Base-by-base conservation (phyloP, 2,797 vertebrate genomes). In the Silurus lanzhouensis region DNA sequence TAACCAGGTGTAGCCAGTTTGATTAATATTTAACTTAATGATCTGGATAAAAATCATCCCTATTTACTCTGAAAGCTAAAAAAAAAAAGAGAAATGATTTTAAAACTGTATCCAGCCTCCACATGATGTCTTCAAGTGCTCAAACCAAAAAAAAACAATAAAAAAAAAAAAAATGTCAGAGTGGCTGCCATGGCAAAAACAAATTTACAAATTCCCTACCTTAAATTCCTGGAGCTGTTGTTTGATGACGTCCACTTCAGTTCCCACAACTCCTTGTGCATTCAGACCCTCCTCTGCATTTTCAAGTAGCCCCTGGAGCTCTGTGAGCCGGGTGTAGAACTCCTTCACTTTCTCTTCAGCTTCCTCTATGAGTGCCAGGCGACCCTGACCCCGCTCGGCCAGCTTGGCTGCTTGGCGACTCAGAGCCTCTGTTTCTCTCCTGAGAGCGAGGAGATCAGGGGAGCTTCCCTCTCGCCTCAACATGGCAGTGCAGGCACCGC, bases 201-300 rank as follows among this genome's bases (percentile, higher is more conserved):
- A 44, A 66, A 75, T 19, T 77, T n/a, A 60, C 1, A 82, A 78
- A 68, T 22, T 17, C 14, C 96, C 90, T 94, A 99, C 98, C 96
- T 99, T 99, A 91, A 99, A 99, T 91, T 97, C 96, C 31, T 95
- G 95, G 91, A 99, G 90, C 89, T 99, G 98, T 86, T 97, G 97
- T 89, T 95, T 98, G 94, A 99, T 97, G 90, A 93, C 91, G 58
- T 99, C 98, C 91, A 99, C 97, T 92, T 99, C 98, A 0, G 97
- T 95, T 2, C 97, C 97, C 22, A 99, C 98, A 12, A 96, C 87
- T 84, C 96, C 96, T 92, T 98, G 98, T 6, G 96, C 81, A 0
- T 95, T 95, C 87, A 97, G 95, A 0, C 93, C 95, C 22, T 97
- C 97, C 91, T 99, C 97, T 0, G 97, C 97, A 0, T 91, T 92